phyloP scores from a whole-genome alignment of 2,113 vertebrate genomes.

The Junco hyemalis region DNA sequence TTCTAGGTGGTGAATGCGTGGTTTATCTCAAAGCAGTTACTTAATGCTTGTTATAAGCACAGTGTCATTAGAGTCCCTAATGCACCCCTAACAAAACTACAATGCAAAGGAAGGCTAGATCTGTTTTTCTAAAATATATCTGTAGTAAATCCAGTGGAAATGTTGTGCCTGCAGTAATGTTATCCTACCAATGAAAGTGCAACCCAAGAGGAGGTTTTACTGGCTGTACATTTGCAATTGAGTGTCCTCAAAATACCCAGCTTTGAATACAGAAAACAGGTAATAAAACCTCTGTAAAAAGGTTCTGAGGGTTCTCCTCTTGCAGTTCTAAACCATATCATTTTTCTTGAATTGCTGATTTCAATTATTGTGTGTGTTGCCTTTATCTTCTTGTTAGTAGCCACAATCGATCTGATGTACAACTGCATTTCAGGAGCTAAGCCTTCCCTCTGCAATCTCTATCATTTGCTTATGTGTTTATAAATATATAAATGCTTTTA shows the following conservation, averaged over 20 bases:
- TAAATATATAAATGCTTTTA: not conserved
- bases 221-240: not conserved
- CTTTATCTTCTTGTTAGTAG: not conserved
- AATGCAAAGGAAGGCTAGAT: not conserved
- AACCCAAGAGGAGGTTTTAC: not conserved
- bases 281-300: not conserved
- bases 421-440: not conserved
- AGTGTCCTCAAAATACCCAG: not conserved
- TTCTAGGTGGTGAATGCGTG: not conserved
- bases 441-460: accelerated
- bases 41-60: not conserved
- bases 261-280: not conserved
- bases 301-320: not conserved
- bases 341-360: not conserved
- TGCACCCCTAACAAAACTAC: not conserved
- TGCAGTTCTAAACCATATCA: accelerated
- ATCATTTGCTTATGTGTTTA: accelerated
- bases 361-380: accelerated
- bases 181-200: not conserved
- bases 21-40: not conserved
- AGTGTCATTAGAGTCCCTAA: not conserved
- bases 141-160: not conserved
- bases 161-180: not conserved
- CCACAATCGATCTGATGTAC: accelerated
- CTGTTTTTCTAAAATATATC: not conserved